Percentiles rank a stretch among this genome's conserved stretches.
Evolutionary conservation across 2,797 vertebrate species (phyloP).

Genomic region (Schizopygopsis malacanthus): DNA sequence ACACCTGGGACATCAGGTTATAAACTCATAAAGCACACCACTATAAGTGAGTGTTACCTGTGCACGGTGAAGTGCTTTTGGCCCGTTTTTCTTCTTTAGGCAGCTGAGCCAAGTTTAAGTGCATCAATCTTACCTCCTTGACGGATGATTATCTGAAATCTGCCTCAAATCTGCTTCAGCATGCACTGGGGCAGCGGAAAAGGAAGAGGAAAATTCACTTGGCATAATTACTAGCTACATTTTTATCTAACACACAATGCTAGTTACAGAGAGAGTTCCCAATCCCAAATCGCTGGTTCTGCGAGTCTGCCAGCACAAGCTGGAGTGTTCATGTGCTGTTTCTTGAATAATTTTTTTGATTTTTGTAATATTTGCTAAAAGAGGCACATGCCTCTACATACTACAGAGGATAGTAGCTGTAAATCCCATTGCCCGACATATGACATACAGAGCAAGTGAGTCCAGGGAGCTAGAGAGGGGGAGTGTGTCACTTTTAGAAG

Average conservation of each 20-base stretch:
- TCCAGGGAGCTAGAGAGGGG: slow-evolving; percentile 50
- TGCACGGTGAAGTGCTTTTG: not conserved
- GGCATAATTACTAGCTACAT: slow-evolving; percentile 8
- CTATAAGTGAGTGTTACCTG: slow-evolving; percentile 9
- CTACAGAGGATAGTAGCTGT: slow-evolving; percentile 10
- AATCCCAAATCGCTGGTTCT: not conserved
- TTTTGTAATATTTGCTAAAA: not conserved
- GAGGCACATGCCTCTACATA: not conserved
- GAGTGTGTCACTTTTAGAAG: slow-evolving; percentile 71
- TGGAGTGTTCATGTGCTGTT: not conserved
- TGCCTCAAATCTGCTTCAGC: slow-evolving; percentile 44
- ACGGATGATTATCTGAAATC: slow-evolving; percentile 25
- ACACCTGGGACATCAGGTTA: not conserved
- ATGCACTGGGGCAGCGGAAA: slow-evolving; percentile 26
- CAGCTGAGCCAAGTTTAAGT: not conserved
- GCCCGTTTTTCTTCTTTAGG: not conserved
- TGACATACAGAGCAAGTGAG: slow-evolving; percentile 17
- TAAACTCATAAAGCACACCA: slow-evolving; percentile 10
- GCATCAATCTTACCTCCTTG: slow-evolving; percentile 6
- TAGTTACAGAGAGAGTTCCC: not conserved
- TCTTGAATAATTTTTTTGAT: not conserved
- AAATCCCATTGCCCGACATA: slow-evolving; percentile 16
- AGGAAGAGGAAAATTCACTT: slow-evolving; percentile 17
- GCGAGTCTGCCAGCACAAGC: not conserved
- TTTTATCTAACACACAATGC: slow-evolving; percentile 34